Base-by-base conservation (phyloP, 2,113 vertebrate species). In the Pipra filicauda region DNA sequence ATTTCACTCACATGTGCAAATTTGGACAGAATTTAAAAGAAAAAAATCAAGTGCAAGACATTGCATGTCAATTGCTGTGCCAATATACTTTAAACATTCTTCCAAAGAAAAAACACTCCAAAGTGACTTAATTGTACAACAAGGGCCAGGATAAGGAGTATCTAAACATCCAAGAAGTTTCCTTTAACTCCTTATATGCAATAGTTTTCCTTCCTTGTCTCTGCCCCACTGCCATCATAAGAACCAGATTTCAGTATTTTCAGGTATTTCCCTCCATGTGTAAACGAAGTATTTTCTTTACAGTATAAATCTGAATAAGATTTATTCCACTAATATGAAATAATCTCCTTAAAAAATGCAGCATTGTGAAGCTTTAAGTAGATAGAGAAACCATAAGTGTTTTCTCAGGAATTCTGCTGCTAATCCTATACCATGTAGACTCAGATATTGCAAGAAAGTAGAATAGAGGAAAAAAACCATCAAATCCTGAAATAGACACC, bases 31-130 rank as follows among this genome's bases (percentile, higher is more conserved):
- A 89, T 72, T 76, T 58, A 75, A 94, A 96, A 51, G 35, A 44
- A 59, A 85, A 49, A 59, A 58, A 15, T 24, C 35, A 94, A 44
- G 20, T 96, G 65, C 62, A 91, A 74, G 78, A 58, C 7, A 91
- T 37, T 52, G 55, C 15, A 31, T 35, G 24, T 5, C 21, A 58
- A n/a, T 70, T 61, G 46, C 21, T 87, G 55, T 61, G 55, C 54
- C 86, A 89, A 89, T 86, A 91, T 90, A 95, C 78, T 95, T 96
- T 66, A 94, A 91, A 55, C 11, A 85, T 93, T 49, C 8, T 57
- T 65, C 37, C 55, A 74, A 39, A 49, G 55, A 84, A 72, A 46
- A 72, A 76, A 5, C 37, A 43, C 31, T 84, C 67, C 23, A 46
- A 52, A 78, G 28, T 12, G 12, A 35, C 23, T 90, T 92, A 76